Evolutionary conservation across 1,140 invertebrate genomes (phyloP), one percentile per base, ranked within the genome.

Genomic region (Acyrthosiphon pisum): DNA sequence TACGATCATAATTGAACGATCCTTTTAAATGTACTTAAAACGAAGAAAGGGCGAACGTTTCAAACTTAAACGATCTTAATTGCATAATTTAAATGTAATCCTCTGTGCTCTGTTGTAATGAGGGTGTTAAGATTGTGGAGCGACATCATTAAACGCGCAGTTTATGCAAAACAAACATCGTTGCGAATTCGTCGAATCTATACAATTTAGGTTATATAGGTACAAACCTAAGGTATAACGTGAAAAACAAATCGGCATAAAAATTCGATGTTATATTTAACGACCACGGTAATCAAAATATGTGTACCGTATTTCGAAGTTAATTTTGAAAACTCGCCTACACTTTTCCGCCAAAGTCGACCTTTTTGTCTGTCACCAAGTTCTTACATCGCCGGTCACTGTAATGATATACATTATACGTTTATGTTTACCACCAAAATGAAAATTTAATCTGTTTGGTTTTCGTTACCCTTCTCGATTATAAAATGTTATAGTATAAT

Each of bases 21-120:
- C 60, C 30, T 76, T 76, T 76, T 76, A 76, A 76, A 76, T 76
- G 30, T 76, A 76, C n/a, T 76, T 76, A 76, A 76, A 76, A 76
- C 60, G n/a, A 76, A 14, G 6, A 20, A n/a, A 6, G 14, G n/a
- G 60, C 60, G n/a, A 76, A 76, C 4, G 60, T 76, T 76, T 76
- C 18, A n/a, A 18, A 76, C 60, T 20, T 76, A n/a, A 76, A 76
- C 30, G n/a, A 76, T 76, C 60, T 76, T 76, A 76, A 76, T n/a
- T 18, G 60, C 30, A 76, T 76, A n/a, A 76, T 76, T 76, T 76
- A 76, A n/a, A n/a, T n/a, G 4, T 76, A 76, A 76, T 76, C 60
- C 30, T n/a, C n/a, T 76, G n/a, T 76, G 60, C 22, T 76, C 6
- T 14, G n/a, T 14, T 30, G 60, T 76, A 76, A 76, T 76, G 14